Conservation (phyloP, 1,140 invertebrate genomes). For the Caenorhabditis brenneri region DNA sequence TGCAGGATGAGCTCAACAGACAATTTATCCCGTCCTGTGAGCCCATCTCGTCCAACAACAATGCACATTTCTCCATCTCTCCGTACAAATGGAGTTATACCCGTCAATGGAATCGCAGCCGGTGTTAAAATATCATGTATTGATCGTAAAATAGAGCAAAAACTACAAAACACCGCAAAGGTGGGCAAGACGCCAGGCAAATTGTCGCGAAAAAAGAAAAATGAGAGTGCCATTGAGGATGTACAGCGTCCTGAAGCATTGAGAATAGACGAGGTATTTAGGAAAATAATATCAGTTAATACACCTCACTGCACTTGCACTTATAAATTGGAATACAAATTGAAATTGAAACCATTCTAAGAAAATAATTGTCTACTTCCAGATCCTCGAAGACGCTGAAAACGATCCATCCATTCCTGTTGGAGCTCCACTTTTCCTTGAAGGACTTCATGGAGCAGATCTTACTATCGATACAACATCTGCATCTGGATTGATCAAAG, state of each 20-base stretch:
- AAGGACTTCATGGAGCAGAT: conserved; percentile 54
- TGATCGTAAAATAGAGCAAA: conserved; percentile 44
- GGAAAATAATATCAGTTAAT: neutral
- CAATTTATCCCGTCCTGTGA: neutral
- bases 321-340: neutral
- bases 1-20: neutral
- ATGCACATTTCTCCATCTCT: conserved; percentile 16
- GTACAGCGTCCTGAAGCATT: conserved; percentile 1
- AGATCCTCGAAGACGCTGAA: conserved; percentile 59
- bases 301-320: conserved; percentile 10
- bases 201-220: conserved; percentile 12
- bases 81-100: neutral
- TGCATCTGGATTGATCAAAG: neutral
- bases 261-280: conserved; percentile 13
- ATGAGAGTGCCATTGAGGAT: neutral
- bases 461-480: conserved; percentile 45
- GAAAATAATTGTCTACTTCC: neutral
- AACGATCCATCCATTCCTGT: conserved; percentile 64
- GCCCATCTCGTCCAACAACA: conserved; percentile 31
- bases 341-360: neutral
- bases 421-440: conserved; percentile 65
- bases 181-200: conserved; percentile 36
- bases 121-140: conserved; percentile 48
- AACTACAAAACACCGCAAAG: conserved; percentile 17
- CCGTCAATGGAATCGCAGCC: neutral